These are phyloP conservation scores for Natrix natrix DNA, from an alignment of 2,797 vertebrate species.

Conservation along the genomic window DNA sequence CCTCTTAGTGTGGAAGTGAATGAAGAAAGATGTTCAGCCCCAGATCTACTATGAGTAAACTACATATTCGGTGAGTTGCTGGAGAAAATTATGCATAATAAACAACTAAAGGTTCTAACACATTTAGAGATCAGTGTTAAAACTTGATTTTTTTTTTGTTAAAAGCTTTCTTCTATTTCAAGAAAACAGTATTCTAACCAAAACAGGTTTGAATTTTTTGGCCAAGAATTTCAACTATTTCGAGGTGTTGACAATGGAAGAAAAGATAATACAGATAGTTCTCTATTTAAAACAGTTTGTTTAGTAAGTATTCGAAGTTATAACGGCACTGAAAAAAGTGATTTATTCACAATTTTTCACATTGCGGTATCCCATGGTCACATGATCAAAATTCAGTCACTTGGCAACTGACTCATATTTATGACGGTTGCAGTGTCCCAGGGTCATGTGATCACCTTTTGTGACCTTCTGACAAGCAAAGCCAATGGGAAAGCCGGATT, in stretches of 20 bases:
- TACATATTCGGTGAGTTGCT: neutral
- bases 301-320: neutral
- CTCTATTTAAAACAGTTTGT: neutral
- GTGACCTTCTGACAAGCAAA: neutral
- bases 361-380: neutral
- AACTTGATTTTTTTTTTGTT: neutral
- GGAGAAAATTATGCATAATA: neutral
- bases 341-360: neutral
- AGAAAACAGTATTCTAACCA: neutral
- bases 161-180: neutral
- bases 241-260: neutral
- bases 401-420: neutral
- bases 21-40: neutral
- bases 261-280: constrained; percentile 10
- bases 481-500: neutral
- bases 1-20: neutral
- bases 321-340: neutral
- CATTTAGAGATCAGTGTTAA: neutral
- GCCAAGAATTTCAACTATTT: neutral
- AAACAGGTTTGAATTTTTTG: neutral
- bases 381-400: neutral
- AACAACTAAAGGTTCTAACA: neutral
- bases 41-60: neutral
- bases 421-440: neutral
- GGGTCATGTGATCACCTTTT: neutral